phyloP scores from a whole-genome alignment of 2,888 invertebrate genomes.

The Eurytoma adleriae region DNA sequence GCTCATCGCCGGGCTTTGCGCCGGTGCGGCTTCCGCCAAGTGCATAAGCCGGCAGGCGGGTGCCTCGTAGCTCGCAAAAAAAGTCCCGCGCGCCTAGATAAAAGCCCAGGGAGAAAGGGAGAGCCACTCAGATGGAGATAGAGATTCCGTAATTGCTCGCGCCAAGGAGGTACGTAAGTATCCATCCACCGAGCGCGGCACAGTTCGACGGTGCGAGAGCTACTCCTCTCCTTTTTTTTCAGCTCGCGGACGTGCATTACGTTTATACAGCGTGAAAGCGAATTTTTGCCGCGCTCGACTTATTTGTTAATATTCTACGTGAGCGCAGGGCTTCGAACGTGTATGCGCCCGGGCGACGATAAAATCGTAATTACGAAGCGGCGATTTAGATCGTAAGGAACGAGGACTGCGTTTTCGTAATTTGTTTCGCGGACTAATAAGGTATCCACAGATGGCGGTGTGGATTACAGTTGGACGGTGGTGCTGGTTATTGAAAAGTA shows the following conservation, averaged over 20 bases:
- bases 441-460: too few relatives aligned
- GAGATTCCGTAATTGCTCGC: constrained; percentile 43
- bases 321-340: background rate
- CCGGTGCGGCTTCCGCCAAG: background rate
- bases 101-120: constrained; percentile 15
- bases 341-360: constrained; percentile 13
- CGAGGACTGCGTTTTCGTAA: constrained; percentile 3
- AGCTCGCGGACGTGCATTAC: too few relatives aligned
- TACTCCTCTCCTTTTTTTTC: background rate
- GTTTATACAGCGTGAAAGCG: constrained; percentile 14
- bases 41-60: background rate
- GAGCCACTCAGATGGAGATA: constrained; percentile 41
- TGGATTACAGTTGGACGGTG: background rate
- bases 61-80: background rate
- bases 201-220: background rate
- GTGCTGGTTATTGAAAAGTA: background rate
- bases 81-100: background rate
- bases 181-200: background rate
- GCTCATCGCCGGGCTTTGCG: background rate
- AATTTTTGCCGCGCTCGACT: background rate
- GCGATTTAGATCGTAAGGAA: background rate
- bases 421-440: constrained; percentile 1
- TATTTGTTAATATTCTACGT: background rate
- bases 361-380: constrained; percentile 44
- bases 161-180: background rate